Base-by-base conservation (phyloP, 92 coral and sea anemone species). In the Paragorgia papillata region DNA sequence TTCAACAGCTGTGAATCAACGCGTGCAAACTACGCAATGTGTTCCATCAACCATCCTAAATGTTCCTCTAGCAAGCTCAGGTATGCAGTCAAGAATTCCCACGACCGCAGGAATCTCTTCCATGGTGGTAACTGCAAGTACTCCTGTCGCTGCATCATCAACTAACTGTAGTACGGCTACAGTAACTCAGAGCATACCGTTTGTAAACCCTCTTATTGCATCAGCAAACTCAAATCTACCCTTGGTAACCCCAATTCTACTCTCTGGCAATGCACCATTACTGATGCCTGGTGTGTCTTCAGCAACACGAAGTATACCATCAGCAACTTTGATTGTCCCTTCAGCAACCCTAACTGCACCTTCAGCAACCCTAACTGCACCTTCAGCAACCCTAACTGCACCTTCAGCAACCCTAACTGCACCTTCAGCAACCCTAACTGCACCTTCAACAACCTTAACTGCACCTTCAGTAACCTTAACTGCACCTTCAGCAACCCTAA, bases 321-420 rank as follows among this genome's bases (percentile, higher is more conserved):
- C 43, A 79, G 34, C 73, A 4, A 37, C 57, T 24, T 15, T 50
- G 24, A 10, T 21, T 55, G 29, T 62, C 50, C 29, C 35, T 21
- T 73, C 79, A 56, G 49, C 71, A 29, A 73, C 67, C 40, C 1
- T 49, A 33, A 25, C 35, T 32, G 62, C 74, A 18, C 63, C 75
- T 21, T 5, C 66, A 1, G 28, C 49, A 22, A 30, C 31, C 53
- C 51, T 29, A 13, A 9, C 40, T 60, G 41, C 25, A 61, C 43
- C 80, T 21, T 34, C 40, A 8, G 7, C 54, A 1, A 35, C 69
- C 19, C 35, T 39, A 37, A 58, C 22, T 6, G 21, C 18, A 26
- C 21, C 54, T 57, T 13, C 65, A 20, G 33, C 66, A 28, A 19
- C 41, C 21, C 20, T 34, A 8, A 8, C 1, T 31, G 58, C 61